These are phyloP conservation scores for Candoia aspera DNA, from an alignment of 2,113 vertebrate genomes.

Conservation along the genomic window DNA sequence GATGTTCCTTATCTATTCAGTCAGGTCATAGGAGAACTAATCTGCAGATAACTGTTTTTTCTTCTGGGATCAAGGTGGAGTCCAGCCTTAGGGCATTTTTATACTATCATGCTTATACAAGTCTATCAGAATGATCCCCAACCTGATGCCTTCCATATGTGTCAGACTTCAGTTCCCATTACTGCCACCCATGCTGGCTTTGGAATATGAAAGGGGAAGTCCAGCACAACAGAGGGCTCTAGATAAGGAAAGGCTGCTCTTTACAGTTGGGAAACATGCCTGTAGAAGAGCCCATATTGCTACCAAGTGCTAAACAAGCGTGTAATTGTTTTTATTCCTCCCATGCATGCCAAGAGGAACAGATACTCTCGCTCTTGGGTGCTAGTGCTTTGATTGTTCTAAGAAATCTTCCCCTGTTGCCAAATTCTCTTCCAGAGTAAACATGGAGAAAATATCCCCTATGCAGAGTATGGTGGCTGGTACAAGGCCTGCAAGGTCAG, in stretches of 20 bases:
- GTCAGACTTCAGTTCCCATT: not conserved
- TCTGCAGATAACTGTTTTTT: not conserved
- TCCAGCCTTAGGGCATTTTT: not conserved
- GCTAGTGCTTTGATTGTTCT: slow-evolving; percentile 15
- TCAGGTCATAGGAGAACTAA: not conserved
- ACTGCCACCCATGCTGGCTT: not conserved
- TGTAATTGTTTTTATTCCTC: not conserved
- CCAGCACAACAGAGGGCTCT: not conserved
- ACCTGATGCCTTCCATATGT: not conserved
- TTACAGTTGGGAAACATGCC: not conserved
- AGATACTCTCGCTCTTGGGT: accelerated
- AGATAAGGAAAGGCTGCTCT: not conserved
- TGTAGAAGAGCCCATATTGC: not conserved
- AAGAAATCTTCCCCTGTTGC: slow-evolving; percentile 20
- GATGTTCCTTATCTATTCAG: not conserved
- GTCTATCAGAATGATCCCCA: not conserved
- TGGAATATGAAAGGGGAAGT: not conserved
- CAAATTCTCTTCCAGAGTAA: slow-evolving; percentile 76
- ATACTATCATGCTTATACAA: not conserved
- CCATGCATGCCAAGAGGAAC: not conserved
- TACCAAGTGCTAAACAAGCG: not conserved
- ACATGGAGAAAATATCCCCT: slow-evolving; percentile 87
- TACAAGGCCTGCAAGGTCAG: slow-evolving; percentile 99
- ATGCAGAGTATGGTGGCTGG: slow-evolving; percentile 96
- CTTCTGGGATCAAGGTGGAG: not conserved